Evolutionary conservation across 2,113 vertebrate species (phyloP).

Genomic region (Bungarus multicinctus): DNA sequence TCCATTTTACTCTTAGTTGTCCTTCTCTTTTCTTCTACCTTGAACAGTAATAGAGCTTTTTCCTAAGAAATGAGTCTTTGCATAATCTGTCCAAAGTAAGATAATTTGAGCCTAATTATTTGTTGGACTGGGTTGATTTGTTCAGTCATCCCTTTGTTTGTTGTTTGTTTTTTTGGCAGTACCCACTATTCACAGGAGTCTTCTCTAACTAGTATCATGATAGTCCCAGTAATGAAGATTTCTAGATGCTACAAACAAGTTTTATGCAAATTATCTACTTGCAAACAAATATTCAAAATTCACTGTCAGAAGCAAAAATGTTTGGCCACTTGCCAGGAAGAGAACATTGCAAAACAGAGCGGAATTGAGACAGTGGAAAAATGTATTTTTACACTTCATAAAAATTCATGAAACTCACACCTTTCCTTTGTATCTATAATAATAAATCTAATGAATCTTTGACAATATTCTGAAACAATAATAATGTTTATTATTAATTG

Average conservation of each 20-base stretch:
- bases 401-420: not conserved
- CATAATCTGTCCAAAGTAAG: not conserved
- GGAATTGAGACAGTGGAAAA: not conserved
- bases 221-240: not conserved
- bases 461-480: not conserved
- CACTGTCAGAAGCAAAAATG: not conserved
- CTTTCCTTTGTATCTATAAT: not conserved
- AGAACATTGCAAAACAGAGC: not conserved
- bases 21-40: not conserved
- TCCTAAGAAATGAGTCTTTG: not conserved
- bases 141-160: not conserved
- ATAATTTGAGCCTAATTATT: not conserved
- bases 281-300: not conserved
- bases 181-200: not conserved
- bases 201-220: not conserved
- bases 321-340: not conserved
- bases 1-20: not conserved
- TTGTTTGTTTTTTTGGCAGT: not conserved
- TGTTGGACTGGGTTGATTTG: not conserved
- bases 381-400: not conserved
- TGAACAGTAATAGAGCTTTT: not conserved
- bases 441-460: not conserved
- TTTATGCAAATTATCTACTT: not conserved
- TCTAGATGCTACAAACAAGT: not conserved
- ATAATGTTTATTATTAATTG: not conserved